Conservation (phyloP, 1,140 invertebrate genomes). For the Trachelipus rathkii region DNA sequence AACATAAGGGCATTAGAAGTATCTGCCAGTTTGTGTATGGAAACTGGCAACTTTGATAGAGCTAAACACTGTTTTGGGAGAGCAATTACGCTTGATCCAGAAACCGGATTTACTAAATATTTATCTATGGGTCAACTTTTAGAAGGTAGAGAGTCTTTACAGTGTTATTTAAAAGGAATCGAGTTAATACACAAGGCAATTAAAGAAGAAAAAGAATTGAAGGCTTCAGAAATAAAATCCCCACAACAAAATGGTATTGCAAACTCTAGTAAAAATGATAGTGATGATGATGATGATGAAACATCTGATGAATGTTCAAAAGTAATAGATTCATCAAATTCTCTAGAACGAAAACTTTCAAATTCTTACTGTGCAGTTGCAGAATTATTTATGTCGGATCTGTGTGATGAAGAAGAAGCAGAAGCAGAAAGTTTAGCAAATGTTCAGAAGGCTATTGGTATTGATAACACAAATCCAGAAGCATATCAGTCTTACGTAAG, state of each 20-base stretch:
- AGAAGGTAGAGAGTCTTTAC: slow-evolving; percentile 18
- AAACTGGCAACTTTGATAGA: neutral
- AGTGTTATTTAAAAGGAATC: slow-evolving; percentile 23
- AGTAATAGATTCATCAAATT: neutral
- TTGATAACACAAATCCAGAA: slow-evolving; percentile 24
- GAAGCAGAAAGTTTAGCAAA: slow-evolving; percentile 19
- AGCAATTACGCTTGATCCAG: neutral
- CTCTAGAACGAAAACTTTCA: slow-evolving; percentile 20
- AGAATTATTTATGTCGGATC: slow-evolving; percentile 27
- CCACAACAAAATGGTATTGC: neutral
- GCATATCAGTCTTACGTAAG: slow-evolving; percentile 5
- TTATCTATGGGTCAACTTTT: slow-evolving; percentile 29
- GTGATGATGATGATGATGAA: neutral
- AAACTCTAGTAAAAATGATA: neutral
- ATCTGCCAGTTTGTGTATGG: neutral
- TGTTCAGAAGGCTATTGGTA: slow-evolving; percentile 13
- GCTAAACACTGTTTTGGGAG: neutral
- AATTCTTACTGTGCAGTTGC: slow-evolving; percentile 24
- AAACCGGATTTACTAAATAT: slow-evolving; percentile 13
- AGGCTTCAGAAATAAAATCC: neutral
- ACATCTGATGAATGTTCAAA: neutral
- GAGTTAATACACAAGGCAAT: slow-evolving; percentile 12
- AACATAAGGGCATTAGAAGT: neutral
- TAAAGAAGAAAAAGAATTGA: neutral
- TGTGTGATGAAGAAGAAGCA: slow-evolving; percentile 25